phyloP scores from a whole-genome alignment of 1,140 invertebrate species.

The Antheraea pernyi region DNA sequence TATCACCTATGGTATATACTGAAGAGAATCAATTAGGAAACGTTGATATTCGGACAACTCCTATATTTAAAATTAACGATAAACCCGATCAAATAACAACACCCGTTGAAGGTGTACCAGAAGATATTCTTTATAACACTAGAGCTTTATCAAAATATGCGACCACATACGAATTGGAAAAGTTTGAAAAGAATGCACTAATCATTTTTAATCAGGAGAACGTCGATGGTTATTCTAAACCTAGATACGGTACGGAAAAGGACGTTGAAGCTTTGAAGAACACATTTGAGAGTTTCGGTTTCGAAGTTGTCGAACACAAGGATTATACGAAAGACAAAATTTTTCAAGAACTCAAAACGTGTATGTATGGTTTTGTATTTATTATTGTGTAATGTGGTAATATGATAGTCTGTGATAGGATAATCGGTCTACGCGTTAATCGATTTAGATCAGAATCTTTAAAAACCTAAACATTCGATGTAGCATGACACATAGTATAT shows the following conservation, averaged over 20 bases:
- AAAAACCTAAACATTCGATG: too few relatives aligned
- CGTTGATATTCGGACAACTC: not conserved
- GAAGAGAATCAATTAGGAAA: not conserved
- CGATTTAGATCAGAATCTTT: not conserved
- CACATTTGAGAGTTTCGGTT: conserved; percentile 50
- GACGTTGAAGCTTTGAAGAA: conserved; percentile 44
- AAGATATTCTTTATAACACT: conserved; percentile 27
- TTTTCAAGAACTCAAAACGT: conserved; percentile 4
- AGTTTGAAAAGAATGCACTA: conserved; percentile 55
- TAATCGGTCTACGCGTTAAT: not conserved
- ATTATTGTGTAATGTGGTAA: not conserved
- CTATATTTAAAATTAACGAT: not conserved
- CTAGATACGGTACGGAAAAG: conserved; percentile 52
- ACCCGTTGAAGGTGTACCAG: not conserved
- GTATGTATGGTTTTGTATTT: not conserved
- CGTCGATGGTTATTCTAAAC: conserved; percentile 39
- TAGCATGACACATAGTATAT: too few relatives aligned
- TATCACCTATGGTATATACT: not conserved
- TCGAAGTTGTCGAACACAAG: conserved; percentile 45
- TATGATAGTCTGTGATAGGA: not conserved
- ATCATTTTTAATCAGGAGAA: conserved; percentile 63
- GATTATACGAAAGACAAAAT: conserved; percentile 49
- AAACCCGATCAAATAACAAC: not conserved
- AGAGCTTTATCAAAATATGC: conserved; percentile 49
- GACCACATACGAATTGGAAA: conserved; percentile 59